Conservation (phyloP, 2,888 invertebrate species). For the Eudasyphora cyanicolor region DNA sequence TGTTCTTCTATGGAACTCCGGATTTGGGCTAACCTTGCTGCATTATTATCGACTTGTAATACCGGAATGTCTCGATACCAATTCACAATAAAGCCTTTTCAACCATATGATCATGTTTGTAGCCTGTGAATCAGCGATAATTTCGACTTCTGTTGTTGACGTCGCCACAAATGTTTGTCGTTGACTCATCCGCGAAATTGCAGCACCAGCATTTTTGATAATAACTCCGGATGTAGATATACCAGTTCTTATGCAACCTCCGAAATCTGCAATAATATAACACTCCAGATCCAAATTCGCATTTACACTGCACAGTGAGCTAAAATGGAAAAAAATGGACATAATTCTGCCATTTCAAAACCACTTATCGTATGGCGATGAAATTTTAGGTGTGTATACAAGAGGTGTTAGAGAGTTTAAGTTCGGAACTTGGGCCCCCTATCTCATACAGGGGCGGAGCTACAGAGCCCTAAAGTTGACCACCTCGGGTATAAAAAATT, state of each 20-base stretch:
- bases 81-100: neutral
- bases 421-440: too few species aligned
- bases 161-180: constrained; percentile 70
- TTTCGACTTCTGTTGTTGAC: constrained; percentile 70
- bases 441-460: too few species aligned
- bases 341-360: too few species aligned
- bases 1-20: constrained; percentile 34
- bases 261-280: constrained; percentile 68
- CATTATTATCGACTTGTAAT: constrained; percentile 26
- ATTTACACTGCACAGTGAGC: too few species aligned
- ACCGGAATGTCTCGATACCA: neutral
- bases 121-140: constrained; percentile 40
- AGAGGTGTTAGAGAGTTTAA: too few species aligned
- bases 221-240: constrained; percentile 61
- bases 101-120: constrained; percentile 35
- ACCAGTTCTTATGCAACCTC: constrained; percentile 69
- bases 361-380: too few species aligned
- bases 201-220: constrained; percentile 22
- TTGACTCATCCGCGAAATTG: constrained; percentile 64
- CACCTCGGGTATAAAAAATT: too few species aligned
- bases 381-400: too few species aligned
- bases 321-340: too few species aligned
- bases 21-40: constrained; percentile 20
- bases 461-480: too few species aligned
- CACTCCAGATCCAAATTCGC: neutral